Conservation (phyloP, 2,797 vertebrate genomes). For the Lophotriccus pileatus region DNA sequence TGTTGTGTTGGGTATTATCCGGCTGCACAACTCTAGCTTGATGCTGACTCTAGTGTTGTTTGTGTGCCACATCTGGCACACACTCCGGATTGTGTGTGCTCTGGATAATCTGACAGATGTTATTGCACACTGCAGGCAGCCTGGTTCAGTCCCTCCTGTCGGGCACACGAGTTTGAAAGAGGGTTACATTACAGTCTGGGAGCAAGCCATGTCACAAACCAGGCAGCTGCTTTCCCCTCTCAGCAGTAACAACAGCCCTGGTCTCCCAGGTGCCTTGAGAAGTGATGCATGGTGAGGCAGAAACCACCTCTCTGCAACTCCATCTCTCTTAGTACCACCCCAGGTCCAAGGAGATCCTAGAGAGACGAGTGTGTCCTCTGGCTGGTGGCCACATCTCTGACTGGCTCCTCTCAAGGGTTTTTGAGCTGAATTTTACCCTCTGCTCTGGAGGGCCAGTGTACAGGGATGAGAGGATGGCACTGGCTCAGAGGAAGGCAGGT, state of each 20-base stretch:
- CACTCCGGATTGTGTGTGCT: background rate
- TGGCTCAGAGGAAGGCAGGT: background rate
- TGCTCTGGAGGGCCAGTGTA: background rate
- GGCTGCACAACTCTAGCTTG: conserved; percentile 3
- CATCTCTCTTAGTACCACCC: background rate
- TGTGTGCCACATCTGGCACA: conserved; percentile 43
- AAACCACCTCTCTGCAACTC: background rate
- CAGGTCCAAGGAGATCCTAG: background rate
- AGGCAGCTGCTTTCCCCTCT: background rate
- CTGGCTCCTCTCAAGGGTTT: background rate
- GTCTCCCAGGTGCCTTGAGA: background rate
- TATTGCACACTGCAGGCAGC: background rate
- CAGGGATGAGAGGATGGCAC: rapidly evolving
- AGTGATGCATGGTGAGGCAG: rapidly evolving
- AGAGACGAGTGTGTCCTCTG: background rate
- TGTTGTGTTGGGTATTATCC: conserved; percentile 16
- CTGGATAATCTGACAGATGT: conserved; percentile 1
- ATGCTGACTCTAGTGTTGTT: background rate
- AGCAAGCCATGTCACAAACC: background rate
- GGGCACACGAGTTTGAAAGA: background rate
- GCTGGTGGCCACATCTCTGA: background rate
- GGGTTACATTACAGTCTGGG: background rate
- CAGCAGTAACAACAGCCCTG: background rate
- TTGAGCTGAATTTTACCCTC: rapidly evolving
- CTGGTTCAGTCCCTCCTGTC: background rate